Conservation (phyloP, 2,797 vertebrate species). For the Gymnothorax reevesii region DNA sequence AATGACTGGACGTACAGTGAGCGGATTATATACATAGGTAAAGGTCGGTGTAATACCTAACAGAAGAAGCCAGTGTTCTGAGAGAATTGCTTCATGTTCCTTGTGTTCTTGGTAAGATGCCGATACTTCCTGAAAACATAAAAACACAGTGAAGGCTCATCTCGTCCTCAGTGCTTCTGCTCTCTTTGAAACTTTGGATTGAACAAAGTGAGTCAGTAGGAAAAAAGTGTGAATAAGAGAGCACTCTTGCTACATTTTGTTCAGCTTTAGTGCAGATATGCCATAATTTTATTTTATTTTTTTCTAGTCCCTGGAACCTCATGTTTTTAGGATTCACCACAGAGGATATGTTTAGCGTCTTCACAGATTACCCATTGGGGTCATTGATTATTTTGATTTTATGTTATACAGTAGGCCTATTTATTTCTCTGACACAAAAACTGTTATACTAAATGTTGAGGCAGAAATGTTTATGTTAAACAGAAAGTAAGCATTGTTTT, state of each 20-base stretch:
- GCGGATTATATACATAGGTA: not conserved
- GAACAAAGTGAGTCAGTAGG: constrained; percentile 15
- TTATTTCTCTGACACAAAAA: not conserved
- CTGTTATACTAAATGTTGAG: not conserved
- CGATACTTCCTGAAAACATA: constrained; percentile 19
- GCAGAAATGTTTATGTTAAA: not conserved
- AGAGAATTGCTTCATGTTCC: not conserved
- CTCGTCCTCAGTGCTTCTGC: not conserved
- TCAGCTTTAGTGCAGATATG: constrained; percentile 27
- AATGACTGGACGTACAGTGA: not conserved
- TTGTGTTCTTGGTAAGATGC: not conserved
- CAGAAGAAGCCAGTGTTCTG: constrained; percentile 24
- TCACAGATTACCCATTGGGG: not conserved
- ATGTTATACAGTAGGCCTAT: not conserved
- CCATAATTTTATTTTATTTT: constrained; percentile 14
- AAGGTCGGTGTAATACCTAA: not conserved
- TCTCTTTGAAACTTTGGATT: not conserved
- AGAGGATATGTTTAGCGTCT: not conserved
- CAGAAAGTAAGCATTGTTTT: not conserved
- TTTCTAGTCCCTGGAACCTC: not conserved
- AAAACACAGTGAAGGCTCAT: not conserved
- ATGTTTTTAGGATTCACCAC: not conserved
- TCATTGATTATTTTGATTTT: constrained; percentile 6
- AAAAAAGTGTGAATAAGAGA: not conserved
- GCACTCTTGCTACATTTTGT: not conserved